Percentiles rank a stretch among this genome's conserved stretches.
These are phyloP conservation scores for Enteromius viviparus DNA, from an alignment of 2,797 vertebrate genomes.

Conservation along the genomic window DNA sequence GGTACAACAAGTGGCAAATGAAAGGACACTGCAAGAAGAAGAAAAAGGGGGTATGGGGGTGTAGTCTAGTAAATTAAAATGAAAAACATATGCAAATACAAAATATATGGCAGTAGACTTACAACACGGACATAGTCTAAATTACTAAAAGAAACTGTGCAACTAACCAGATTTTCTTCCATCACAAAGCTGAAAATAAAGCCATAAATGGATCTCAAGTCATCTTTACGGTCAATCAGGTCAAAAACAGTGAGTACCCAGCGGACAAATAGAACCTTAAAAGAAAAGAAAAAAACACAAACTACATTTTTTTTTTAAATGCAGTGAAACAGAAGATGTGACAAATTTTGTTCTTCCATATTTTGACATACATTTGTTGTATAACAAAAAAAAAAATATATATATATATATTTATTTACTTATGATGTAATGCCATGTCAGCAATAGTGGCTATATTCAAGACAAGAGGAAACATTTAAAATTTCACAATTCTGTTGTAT, in stretches of 20 bases:
- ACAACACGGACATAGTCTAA: slow-evolving; percentile 57
- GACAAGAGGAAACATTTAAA: too few species aligned
- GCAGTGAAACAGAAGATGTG: neutral
- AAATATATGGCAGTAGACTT: neutral
- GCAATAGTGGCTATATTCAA: too few species aligned
- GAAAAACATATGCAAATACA: neutral
- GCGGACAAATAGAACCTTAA: slow-evolving; percentile 88
- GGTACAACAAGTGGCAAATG: slow-evolving; percentile 89
- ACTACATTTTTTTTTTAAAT: too few species aligned
- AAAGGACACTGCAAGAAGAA: slow-evolving; percentile 84
- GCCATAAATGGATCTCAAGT: slow-evolving; percentile 87
- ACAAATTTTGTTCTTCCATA: neutral
- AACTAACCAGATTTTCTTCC: slow-evolving; percentile 85
- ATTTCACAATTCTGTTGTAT: too few species aligned
- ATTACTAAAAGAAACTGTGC: neutral
- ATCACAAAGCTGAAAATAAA: slow-evolving; percentile 90
- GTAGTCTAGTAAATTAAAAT: neutral
- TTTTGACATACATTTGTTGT: neutral
- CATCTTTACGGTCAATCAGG: slow-evolving; percentile 88
- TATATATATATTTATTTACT: too few species aligned
- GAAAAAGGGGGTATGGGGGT: slow-evolving; percentile 27
- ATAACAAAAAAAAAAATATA: neutral
- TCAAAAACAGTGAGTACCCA: slow-evolving; percentile 95
- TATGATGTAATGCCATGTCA: too few species aligned
- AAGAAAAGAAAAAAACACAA: slow-evolving; percentile 36